Conservation (phyloP, 1,140 invertebrate genomes). For the Eurosta solidaginis region DNA sequence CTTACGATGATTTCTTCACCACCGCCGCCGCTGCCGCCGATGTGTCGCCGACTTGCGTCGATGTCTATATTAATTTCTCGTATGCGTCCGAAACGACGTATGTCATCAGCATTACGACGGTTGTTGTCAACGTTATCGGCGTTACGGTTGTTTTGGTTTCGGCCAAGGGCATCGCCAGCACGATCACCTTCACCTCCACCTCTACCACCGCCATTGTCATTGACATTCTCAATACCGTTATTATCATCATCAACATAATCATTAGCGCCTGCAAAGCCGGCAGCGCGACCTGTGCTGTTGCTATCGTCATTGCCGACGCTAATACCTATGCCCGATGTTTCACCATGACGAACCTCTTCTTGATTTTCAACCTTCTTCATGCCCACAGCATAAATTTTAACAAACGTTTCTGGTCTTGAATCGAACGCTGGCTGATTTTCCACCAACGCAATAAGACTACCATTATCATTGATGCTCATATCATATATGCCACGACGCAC, state of each 20-base stretch:
- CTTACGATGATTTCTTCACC: conserved; percentile 22
- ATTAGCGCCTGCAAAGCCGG: background rate
- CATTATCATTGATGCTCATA: conserved; percentile 74
- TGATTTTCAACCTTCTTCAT: conserved; percentile 57
- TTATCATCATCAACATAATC: background rate
- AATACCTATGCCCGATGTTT: background rate
- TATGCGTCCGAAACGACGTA: conserved; percentile 4
- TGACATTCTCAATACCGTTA: background rate
- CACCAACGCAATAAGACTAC: conserved; percentile 80
- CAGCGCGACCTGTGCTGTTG: background rate
- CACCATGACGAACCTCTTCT: conserved; percentile 50
- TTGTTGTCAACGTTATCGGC: background rate
- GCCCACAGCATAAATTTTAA: conserved; percentile 77
- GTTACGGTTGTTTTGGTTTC: background rate
- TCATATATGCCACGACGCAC: conserved; percentile 82
- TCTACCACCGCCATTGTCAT: background rate
- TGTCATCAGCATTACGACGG: background rate
- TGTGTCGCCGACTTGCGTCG: conserved; percentile 27
- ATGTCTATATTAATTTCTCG: conserved; percentile 16
- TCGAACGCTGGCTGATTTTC: conserved; percentile 80
- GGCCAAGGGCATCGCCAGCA: background rate
- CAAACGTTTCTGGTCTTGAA: conserved; percentile 79
- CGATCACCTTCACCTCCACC: background rate
- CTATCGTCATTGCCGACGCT: background rate
- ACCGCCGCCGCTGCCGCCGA: conserved; percentile 10